These are phyloP conservation scores for Andrena haemorrhoa DNA, from an alignment of 2,888 invertebrate genomes.

Conservation along the genomic window DNA sequence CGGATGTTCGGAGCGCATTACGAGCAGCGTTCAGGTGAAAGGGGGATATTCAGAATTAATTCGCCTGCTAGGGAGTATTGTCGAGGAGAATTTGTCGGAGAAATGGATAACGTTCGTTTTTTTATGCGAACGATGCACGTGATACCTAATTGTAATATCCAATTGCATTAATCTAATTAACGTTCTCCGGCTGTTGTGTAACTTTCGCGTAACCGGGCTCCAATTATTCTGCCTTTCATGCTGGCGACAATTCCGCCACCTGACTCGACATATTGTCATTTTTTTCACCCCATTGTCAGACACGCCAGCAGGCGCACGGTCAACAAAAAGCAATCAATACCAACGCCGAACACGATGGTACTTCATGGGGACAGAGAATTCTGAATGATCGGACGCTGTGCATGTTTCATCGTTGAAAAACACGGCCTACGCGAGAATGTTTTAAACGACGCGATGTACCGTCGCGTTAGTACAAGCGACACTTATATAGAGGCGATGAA, in stretches of 20 bases:
- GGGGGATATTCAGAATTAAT: neutral
- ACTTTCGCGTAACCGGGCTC: neutral
- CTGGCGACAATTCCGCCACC: constrained; percentile 2
- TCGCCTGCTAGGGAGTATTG: neutral
- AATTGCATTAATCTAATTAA: no score
- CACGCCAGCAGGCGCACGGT: constrained; percentile 5
- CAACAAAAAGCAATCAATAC: constrained; percentile 19
- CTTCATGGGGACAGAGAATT: constrained; percentile 5
- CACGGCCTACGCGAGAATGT: neutral
- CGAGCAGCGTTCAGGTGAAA: neutral
- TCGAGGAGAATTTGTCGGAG: neutral
- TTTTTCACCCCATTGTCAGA: neutral
- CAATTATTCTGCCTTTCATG: neutral
- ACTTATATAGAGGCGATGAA: constrained; percentile 4
- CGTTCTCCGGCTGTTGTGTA: neutral
- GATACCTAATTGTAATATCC: no score
- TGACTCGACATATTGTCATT: neutral
- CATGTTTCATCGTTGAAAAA: neutral
- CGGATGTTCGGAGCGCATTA: neutral
- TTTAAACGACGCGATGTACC: neutral
- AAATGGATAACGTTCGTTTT: neutral
- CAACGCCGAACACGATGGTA: neutral
- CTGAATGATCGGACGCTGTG: constrained; percentile 12
- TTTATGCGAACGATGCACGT: neutral
- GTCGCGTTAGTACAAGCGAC: neutral